Base-by-base conservation (phyloP, 2,888 invertebrate species). In the Cheilosia vulpina region DNA sequence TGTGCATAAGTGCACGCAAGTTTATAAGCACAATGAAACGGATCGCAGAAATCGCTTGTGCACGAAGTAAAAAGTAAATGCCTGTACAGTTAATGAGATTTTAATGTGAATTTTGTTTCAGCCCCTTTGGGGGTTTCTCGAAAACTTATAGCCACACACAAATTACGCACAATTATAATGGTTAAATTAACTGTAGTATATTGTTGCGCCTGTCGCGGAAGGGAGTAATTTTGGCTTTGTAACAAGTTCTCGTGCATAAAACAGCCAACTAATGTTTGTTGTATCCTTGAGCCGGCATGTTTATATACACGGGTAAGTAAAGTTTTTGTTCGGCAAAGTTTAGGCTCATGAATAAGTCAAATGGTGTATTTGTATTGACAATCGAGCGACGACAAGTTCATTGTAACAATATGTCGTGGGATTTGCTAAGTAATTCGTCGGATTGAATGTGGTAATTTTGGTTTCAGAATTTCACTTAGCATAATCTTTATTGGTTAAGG, bases 91-190 rank as follows among this genome's bases (percentile, higher is more conserved):
- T 81, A 81, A 81, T 77, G 81, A 77, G 76, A 69, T 81, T 81
- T 81, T 71, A 63, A 76, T 81, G 76, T 69, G 57, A 69, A 58
- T 77, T 76, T 81, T 76, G 63, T 76, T 69, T 81, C 41, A 11
- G 75, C 41, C 9, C 21, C n/a, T 47, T 11, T 31, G 11, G 45
- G 55, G 53, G 52, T n/a, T 19, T 27, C 6, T 27, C 45, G 45
- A 45, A 45, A 52, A 19, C 13, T 11, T 7, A 15, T 31, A 17
- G 34, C 24, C 11, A 53, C 41, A 47, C 43, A 47, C 9, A 47
- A 17, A 47, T 47, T 17, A 7, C 6, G 0, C 53, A 27, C 38
- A 81, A 45, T 62, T 63, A 57, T 45, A 13, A 34, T 31, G 38
- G 58, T 73, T 58, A 52, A 79, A 27, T 60, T 60, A 79, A 53